Conservation (phyloP, 2,888 invertebrate genomes). For the Linnaemya tessellans region DNA sequence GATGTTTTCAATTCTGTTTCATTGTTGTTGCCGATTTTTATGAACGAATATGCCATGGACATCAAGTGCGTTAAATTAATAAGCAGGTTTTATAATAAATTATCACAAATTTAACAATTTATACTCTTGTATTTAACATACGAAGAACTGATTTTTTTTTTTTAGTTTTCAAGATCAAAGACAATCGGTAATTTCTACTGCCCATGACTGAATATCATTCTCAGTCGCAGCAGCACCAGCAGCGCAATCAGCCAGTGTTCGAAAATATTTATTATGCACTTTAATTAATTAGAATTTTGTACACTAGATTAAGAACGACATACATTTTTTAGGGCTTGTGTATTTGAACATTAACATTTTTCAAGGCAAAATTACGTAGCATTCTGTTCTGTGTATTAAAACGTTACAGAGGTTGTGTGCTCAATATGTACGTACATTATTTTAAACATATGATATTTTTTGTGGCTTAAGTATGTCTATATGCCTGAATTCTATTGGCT, state of each 20-base stretch:
- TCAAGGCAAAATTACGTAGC: too few relatives aligned
- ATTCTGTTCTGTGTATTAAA: too few relatives aligned
- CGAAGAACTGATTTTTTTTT: conserved; percentile 21
- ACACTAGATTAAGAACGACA: too few relatives aligned
- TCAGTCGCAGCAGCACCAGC: not conserved
- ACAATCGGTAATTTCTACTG: conserved; percentile 39
- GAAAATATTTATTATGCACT: too few relatives aligned
- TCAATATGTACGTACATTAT: too few relatives aligned
- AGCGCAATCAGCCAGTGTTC: not conserved
- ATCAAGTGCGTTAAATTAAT: conserved; percentile 71
- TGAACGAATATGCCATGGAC: conserved; percentile 70
- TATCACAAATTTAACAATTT: conserved; percentile 68
- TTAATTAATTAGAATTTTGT: too few relatives aligned
- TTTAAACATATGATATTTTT: too few relatives aligned
- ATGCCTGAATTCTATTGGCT: too few relatives aligned
- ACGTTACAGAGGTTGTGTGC: too few relatives aligned
- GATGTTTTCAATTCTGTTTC: conserved; percentile 22
- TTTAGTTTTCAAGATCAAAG: conserved; percentile 69
- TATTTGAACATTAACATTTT: too few relatives aligned
- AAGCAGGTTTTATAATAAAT: conserved; percentile 72
- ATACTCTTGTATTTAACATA: conserved; percentile 43
- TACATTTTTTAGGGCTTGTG: too few relatives aligned
- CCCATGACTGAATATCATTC: conserved; percentile 1
- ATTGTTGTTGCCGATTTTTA: conserved; percentile 50
- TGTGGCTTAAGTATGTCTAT: too few relatives aligned